Conservation (phyloP, 2,797 vertebrate genomes). For the Rhinichthys osculus region DNA sequence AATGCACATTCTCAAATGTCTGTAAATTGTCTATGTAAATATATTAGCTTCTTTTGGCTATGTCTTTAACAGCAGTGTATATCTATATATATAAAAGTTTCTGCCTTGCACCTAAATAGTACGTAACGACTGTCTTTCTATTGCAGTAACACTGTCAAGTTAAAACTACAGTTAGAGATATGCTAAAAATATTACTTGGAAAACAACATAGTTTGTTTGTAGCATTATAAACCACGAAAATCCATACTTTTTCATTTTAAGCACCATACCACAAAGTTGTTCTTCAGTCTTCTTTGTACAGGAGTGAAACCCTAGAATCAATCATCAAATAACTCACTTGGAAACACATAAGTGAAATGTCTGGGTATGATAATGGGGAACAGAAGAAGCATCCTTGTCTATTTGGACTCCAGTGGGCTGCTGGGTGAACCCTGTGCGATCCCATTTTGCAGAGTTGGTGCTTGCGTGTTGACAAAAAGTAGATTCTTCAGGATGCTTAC, state of each 20-base stretch:
- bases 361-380: neutral
- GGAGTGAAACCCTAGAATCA: conserved; percentile 16
- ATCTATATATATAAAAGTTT: neutral
- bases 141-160: conserved; percentile 30
- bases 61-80: neutral
- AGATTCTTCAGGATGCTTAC: conserved; percentile 88
- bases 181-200: conserved; percentile 4
- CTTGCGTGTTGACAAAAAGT: conserved; percentile 77
- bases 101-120: conserved; percentile 10
- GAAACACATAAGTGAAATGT: conserved; percentile 1
- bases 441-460: conserved; percentile 15
- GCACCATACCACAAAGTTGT: neutral
- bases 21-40: conserved; percentile 25
- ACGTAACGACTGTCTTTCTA: neutral
- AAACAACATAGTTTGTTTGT: neutral
- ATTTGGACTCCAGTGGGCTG: conserved; percentile 34
- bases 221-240: neutral
- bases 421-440: conserved; percentile 5
- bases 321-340: neutral
- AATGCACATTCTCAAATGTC: neutral
- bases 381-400: neutral
- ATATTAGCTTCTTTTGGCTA: conserved; percentile 26
- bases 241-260: conserved; percentile 2
- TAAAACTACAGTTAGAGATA: neutral
- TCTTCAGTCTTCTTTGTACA: conserved; percentile 23